A percentile compares a stretch with the other conserved stretches of the same genome.
Conservation (phyloP, 2,113 vertebrate species). For the Mus spicilegus region DNA sequence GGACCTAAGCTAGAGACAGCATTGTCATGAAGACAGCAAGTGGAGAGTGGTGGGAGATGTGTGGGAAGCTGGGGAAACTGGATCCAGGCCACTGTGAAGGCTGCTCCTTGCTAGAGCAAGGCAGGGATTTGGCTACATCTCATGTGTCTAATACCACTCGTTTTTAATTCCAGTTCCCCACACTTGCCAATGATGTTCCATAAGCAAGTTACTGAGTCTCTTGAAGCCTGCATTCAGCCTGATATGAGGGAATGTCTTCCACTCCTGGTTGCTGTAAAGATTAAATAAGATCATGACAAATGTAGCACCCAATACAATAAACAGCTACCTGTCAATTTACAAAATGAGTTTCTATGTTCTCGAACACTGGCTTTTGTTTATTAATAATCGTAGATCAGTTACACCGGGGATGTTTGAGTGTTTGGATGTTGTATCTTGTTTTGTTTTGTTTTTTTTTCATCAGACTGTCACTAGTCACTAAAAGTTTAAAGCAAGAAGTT, state of each 20-base stretch:
- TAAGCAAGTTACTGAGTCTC: background rate
- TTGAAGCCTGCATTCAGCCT: background rate
- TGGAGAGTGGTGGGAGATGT: background rate
- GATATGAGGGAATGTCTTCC: background rate
- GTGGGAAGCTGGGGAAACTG: background rate
- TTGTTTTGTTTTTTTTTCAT: background rate
- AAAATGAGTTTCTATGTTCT: background rate
- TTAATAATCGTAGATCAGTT: background rate
- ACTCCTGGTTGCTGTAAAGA: background rate
- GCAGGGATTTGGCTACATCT: background rate
- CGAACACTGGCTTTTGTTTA: background rate
- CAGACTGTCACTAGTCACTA: background rate
- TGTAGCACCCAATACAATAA: background rate
- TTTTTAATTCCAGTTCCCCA: background rate
- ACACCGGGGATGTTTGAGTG: background rate
- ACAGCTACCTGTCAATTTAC: background rate
- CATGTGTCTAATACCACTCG: background rate
- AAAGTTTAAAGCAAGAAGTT: slow-evolving; percentile 36
- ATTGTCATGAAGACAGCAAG: background rate
- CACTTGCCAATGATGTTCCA: background rate
- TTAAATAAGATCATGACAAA: background rate
- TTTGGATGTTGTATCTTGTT: background rate
- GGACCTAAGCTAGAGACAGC: background rate
- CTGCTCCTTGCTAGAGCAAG: background rate
- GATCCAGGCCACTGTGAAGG: background rate